Conservation (phyloP, 2,797 vertebrate genomes). For the Tragelaphus oryx region DNA sequence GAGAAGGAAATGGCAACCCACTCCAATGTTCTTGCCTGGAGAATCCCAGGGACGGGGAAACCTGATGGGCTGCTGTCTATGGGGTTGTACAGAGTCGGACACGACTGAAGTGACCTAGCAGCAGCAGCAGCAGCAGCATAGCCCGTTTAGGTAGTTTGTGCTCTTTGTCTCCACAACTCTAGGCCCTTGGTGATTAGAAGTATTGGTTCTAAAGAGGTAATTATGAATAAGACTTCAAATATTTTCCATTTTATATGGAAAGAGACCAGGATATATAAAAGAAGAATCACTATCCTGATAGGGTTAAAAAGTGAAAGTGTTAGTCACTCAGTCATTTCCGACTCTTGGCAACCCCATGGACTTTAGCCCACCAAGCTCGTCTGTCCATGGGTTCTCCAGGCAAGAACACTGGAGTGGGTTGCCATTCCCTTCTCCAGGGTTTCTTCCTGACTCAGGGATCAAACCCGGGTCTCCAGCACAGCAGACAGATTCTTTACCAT, state of each 20-base stretch:
- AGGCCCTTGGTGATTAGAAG: neutral
- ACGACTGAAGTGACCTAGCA: too few relatives aligned
- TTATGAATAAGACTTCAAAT: neutral
- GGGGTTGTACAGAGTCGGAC: too few relatives aligned
- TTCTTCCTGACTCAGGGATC: neutral
- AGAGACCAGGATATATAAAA: neutral
- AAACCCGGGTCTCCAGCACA: neutral
- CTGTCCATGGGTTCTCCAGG: neutral
- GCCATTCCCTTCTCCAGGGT: neutral
- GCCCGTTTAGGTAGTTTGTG: neutral
- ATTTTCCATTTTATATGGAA: neutral
- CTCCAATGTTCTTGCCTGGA: too few relatives aligned
- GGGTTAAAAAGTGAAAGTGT: neutral
- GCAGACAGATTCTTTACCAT: neutral
- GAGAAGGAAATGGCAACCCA: too few relatives aligned
- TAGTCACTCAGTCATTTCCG: neutral
- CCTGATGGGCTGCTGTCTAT: too few relatives aligned
- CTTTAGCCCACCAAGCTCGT: neutral
- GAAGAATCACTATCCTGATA: neutral
- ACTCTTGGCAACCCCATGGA: neutral
- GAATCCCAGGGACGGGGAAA: too few relatives aligned
- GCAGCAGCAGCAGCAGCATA: too few relatives aligned
- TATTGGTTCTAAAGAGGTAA: neutral
- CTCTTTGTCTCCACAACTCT: neutral
- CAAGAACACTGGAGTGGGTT: neutral